Evolutionary conservation across 2,888 invertebrate species (phyloP).

Genomic region (Sycophila texana): DNA sequence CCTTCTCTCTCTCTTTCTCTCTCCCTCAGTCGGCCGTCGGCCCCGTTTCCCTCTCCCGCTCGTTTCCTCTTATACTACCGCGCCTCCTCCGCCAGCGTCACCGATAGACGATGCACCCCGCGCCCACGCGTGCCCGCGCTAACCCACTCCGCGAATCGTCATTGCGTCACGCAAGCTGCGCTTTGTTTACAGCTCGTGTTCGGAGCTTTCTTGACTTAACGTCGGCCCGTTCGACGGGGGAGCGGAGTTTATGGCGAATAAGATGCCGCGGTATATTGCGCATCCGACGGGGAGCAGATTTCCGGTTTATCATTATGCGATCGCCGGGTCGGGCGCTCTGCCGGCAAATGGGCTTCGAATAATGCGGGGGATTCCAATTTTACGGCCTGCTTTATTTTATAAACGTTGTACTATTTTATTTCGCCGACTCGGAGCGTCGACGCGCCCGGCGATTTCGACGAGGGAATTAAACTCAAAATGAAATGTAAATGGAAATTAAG

Average conservation of each 20-base stretch:
- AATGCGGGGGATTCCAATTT: not conserved
- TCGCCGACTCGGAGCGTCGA: too few species aligned
- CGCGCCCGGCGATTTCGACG: too few species aligned
- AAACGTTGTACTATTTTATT: not conserved
- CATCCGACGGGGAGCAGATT: conserved; percentile 32
- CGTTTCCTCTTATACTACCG: conserved; percentile 55
- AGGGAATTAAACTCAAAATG: too few species aligned
- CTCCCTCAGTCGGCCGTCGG: conserved; percentile 45
- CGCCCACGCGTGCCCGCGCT: conserved; percentile 31
- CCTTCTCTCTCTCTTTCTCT: conserved; percentile 39
- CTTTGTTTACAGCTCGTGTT: conserved; percentile 18
- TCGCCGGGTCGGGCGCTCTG: conserved; percentile 10
- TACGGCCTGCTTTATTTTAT: too few species aligned
- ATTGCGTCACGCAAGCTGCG: not conserved
- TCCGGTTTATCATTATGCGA: conserved; percentile 41
- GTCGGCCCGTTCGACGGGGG: conserved; percentile 5
- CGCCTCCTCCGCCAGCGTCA: conserved; percentile 11
- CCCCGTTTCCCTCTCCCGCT: conserved; percentile 62
- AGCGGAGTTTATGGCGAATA: conserved; percentile 19
- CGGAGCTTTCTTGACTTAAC: not conserved
- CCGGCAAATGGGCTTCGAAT: not conserved
- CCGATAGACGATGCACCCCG: conserved; percentile 42
- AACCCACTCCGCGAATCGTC: conserved; percentile 49
- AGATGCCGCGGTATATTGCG: not conserved
- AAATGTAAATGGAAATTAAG: too few species aligned